These are phyloP conservation scores for Catocala sponsa DNA, from an alignment of 2,888 invertebrate species.

Conservation along the genomic window DNA sequence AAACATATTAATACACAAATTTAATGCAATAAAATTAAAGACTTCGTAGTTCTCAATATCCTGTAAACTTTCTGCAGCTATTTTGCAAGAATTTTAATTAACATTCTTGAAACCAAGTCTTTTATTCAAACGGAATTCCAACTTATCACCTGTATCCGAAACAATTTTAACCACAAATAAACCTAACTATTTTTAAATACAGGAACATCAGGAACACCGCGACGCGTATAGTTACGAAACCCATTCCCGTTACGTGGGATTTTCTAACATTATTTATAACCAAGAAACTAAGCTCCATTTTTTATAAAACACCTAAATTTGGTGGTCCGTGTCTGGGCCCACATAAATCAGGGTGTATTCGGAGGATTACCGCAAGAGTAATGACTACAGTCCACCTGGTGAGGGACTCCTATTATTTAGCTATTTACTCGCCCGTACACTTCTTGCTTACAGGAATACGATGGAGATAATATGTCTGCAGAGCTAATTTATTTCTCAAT, in stretches of 20 bases:
- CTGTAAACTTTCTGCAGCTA: too few relatives aligned
- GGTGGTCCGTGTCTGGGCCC: conserved; percentile 79
- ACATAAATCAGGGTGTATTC: conserved; percentile 85
- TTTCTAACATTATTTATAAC: conserved; percentile 82
- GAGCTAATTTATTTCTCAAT: neutral
- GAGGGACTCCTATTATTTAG: conserved; percentile 81
- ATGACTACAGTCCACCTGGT: conserved; percentile 86
- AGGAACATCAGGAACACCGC: conserved; percentile 41
- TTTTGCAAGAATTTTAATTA: too few relatives aligned
- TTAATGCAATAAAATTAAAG: too few relatives aligned
- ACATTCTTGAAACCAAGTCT: neutral
- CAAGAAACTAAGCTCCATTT: conserved; percentile 83
- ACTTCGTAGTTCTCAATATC: too few relatives aligned
- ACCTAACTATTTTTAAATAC: conserved; percentile 38
- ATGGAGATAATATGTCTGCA: conserved; percentile 1
- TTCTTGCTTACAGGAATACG: conserved; percentile 34
- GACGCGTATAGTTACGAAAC: conserved; percentile 52
- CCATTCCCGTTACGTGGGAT: conserved; percentile 68
- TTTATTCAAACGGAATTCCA: conserved; percentile 7
- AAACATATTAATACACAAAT: too few relatives aligned
- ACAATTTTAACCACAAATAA: conserved; percentile 31
- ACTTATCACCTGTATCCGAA: conserved; percentile 16
- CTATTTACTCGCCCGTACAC: conserved; percentile 76
- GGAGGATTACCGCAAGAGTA: conserved; percentile 86
- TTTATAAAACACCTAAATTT: conserved; percentile 86